Base-by-base conservation (phyloP, 2,888 invertebrate species). In the Ichneumon xanthorius region DNA sequence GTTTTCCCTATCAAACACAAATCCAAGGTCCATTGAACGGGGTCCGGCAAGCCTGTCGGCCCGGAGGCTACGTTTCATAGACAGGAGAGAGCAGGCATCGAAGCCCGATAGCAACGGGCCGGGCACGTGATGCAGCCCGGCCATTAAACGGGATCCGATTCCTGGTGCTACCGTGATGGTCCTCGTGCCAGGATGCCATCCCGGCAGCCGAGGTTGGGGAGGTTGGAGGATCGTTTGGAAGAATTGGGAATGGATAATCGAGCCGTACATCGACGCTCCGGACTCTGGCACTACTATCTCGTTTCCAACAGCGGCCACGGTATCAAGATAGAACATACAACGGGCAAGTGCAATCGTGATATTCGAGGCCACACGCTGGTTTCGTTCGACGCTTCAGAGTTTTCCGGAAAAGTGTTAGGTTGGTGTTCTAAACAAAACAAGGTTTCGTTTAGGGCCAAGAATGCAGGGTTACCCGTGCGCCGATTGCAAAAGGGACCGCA, bases 171-270 rank as follows among this genome's bases (percentile, higher is more conserved):
- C 55, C 55, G 16, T 45, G 58, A 9, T 19, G 55, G 76, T 65
- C 19, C 77, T 77, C 67, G 67, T 77, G 77, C 65, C 61, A 16
- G 87, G 87, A 86, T 83, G 72, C 82, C 78, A 65, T 68, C 63
- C 72, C 85, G 72, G 67, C 48, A 37, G 70, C 73, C 55, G 55
- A 37, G 45, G 45, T 45, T 30, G 16, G 75, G 50, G 76, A 48
- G 65, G 80, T 88, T 84, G 80, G 85, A 81, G 88, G 84, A 88
- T 90, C 90, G 90, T 89, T 90, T 84, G 87, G 86, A 88, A 89
- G 90, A 91, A 90, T 90, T 83, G 88, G 82, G 87, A 89, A 88
- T 84, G 87, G 88, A 91, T 90, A 89, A 90, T 89, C 89, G 90
- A 88, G 86, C 84, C 87, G 82, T 81, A 85, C 82, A 67, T 81